A percentile compares a stretch with the other conserved stretches of the same genome.
Evolutionary conservation across 1,140 invertebrate species (phyloP).

Genomic region (Dermatophagoides farinae): DNA sequence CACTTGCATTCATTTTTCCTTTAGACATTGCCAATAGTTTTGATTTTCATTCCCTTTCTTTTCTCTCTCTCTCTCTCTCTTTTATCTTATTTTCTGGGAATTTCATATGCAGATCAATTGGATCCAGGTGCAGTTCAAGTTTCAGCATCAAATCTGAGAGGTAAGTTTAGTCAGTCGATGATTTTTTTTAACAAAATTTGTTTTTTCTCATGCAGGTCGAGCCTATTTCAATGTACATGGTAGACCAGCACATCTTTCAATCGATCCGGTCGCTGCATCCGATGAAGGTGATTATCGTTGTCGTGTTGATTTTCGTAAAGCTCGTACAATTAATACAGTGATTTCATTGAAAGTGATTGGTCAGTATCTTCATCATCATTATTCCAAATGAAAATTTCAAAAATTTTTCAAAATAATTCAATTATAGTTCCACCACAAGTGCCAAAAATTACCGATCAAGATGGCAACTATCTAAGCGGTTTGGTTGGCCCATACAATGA

Average conservation of each 20-base stretch:
- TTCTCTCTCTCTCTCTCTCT: no score
- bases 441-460: slow-evolving; percentile 5
- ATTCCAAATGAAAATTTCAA: no score
- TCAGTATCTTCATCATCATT: slow-evolving; percentile 24
- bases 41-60: no score
- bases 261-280: slow-evolving; percentile 25
- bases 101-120: no score
- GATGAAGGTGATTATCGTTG: slow-evolving; percentile 62
- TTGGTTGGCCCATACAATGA: slow-evolving; percentile 22
- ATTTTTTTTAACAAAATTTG: not conserved
- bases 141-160: no score
- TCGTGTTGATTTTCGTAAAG: slow-evolving; percentile 68
- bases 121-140: no score
- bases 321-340: slow-evolving; percentile 62
- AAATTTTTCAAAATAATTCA: no score
- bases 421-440: not conserved
- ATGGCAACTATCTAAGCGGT: slow-evolving; percentile 18
- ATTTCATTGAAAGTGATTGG: slow-evolving; percentile 69
- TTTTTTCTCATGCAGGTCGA: slow-evolving; percentile 1
- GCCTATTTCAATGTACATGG: slow-evolving; percentile 22
- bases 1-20: no score
- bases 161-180: no score
- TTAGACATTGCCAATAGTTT: no score
- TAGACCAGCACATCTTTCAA: slow-evolving; percentile 27
- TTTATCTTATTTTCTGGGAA: no score